phyloP scores from a whole-genome alignment of 2,888 invertebrate genomes.

The Corbicula japonica region DNA sequence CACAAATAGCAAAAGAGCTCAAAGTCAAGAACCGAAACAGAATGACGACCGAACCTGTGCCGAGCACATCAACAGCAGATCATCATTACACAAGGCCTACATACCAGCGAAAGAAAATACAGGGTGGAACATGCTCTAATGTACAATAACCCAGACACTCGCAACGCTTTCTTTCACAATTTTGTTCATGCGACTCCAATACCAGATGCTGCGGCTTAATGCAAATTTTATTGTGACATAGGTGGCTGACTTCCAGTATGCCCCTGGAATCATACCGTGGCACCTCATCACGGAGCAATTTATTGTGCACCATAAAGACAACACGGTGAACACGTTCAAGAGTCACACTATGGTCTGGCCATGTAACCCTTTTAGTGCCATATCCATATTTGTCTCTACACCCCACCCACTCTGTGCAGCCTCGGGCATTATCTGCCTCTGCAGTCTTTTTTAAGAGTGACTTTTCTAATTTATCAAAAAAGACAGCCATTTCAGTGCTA shows the following conservation, averaged over 20 bases:
- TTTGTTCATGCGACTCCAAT: background rate
- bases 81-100: background rate
- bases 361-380: background rate
- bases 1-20: background rate
- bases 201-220: background rate
- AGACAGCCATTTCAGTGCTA: too few species aligned
- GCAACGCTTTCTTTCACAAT: background rate
- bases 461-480: too few species aligned
- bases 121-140: background rate
- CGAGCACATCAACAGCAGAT: background rate
- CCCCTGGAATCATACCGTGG: background rate
- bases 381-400: background rate
- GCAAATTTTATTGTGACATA: background rate
- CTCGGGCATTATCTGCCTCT: too few species aligned
- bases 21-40: background rate
- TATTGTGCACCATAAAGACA: background rate
- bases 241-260: conserved; percentile 3
- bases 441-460: too few species aligned
- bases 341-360: background rate
- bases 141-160: background rate
- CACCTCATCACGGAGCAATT: background rate
- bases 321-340: background rate
- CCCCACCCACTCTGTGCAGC: conserved; percentile 1
- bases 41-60: background rate
- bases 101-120: background rate